These are phyloP conservation scores for Ellobius talpinus DNA, from an alignment of 2,113 vertebrate species.

Conservation along the genomic window DNA sequence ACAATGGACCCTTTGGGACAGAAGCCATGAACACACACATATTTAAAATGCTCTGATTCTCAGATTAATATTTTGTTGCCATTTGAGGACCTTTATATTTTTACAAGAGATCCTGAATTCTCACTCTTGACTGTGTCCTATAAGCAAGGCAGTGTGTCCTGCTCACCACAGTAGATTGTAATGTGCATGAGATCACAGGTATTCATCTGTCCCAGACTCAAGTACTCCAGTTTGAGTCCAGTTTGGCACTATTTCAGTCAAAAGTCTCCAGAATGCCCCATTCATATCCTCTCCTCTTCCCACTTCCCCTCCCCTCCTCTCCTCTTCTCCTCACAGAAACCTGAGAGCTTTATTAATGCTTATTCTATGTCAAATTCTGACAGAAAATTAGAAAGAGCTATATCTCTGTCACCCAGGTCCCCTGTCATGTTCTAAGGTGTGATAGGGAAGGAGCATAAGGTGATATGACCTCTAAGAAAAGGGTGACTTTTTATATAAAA, in stretches of 20 bases:
- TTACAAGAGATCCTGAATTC: background rate
- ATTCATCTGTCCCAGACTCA: background rate
- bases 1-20: background rate
- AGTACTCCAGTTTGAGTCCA: background rate
- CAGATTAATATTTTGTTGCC: background rate
- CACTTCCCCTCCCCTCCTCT: background rate
- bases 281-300: no score
- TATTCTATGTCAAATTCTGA: background rate
- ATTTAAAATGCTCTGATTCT: background rate
- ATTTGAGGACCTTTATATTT: conserved; percentile 24
- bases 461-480: background rate
- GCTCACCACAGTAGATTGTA: background rate
- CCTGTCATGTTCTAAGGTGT: background rate
- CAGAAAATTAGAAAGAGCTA: background rate
- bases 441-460: background rate
- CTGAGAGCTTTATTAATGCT: background rate
- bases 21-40: no score
- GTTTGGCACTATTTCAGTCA: background rate
- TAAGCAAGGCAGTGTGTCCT: no score
- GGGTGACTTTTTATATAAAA: background rate
- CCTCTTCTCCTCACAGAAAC: background rate
- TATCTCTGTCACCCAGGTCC: background rate
- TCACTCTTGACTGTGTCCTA: background rate
- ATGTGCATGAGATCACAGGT: background rate
- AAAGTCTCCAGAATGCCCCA: background rate